Conservation (phyloP, 2,113 vertebrate genomes). For the Lates calcarifer region DNA sequence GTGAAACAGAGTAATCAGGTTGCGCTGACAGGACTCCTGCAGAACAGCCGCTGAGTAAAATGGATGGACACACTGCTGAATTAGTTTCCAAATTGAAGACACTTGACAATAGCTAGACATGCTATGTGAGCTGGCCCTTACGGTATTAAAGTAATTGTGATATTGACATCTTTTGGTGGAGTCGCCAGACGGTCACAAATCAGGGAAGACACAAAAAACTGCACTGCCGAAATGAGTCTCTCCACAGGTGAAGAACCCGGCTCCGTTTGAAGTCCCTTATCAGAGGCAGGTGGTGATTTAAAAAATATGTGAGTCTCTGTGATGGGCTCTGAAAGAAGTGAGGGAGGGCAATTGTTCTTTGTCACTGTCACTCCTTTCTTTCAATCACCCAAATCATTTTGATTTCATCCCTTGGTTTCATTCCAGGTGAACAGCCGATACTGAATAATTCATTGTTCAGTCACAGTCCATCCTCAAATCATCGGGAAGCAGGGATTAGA, state of each 20-base stretch:
- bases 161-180: slow-evolving; percentile 42
- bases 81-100: slow-evolving; percentile 59
- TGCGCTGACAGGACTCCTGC: slow-evolving; percentile 48
- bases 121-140: slow-evolving; percentile 23
- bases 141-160: slow-evolving; percentile 41
- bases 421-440: slow-evolving; percentile 59
- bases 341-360: slow-evolving; percentile 21
- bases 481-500: slow-evolving; percentile 55
- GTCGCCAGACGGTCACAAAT: slow-evolving; percentile 12
- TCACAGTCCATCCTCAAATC: slow-evolving; percentile 57
- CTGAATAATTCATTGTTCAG: slow-evolving; percentile 70
- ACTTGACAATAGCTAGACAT: slow-evolving; percentile 41
- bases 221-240: slow-evolving; percentile 28
- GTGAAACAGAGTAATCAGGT: slow-evolving; percentile 70
- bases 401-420: slow-evolving; percentile 48
- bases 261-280: slow-evolving; percentile 15
- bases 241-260: slow-evolving; percentile 31
- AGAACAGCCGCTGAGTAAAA: slow-evolving; percentile 51
- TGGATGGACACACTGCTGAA: slow-evolving; percentile 28
- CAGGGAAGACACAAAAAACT: slow-evolving; percentile 16
- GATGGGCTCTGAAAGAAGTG: slow-evolving; percentile 20
- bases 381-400: slow-evolving; percentile 51
- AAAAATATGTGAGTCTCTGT: slow-evolving; percentile 20
- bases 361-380: slow-evolving; percentile 35
- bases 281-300: slow-evolving; percentile 27